A percentile compares a stretch with the other conserved stretches of the same genome.
These are phyloP conservation scores for Otolemur crassicaudatus DNA, from an alignment of 2,797 vertebrate species.

Conservation along the genomic window DNA sequence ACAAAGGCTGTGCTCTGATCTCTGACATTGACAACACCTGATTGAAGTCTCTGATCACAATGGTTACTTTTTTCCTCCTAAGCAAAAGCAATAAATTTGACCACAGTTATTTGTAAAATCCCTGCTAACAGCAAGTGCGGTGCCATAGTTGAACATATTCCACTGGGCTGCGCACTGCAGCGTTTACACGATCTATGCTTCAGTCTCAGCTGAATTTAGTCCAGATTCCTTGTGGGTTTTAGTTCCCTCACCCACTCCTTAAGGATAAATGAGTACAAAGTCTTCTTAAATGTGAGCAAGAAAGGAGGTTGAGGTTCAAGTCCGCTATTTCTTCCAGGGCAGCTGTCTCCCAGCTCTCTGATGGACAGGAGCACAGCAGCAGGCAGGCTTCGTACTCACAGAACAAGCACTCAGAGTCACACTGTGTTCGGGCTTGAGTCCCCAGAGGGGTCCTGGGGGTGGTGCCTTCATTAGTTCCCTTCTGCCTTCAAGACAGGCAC, in stretches of 20 bases:
- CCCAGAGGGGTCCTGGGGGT: not conserved
- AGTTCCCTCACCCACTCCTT: not conserved
- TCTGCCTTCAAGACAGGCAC: not conserved
- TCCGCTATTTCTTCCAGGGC: not conserved
- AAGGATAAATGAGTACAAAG: not conserved
- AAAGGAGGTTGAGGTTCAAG: not conserved
- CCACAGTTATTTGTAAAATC: not conserved
- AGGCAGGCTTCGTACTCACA: fast-evolving
- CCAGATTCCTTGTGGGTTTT: not conserved
- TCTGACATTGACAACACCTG: fast-evolving
- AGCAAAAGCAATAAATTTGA: not conserved
- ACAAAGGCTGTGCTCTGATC: not conserved
- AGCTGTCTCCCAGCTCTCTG: not conserved
- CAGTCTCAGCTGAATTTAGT: not conserved
- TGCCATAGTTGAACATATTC: not conserved
- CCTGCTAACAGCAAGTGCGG: not conserved
- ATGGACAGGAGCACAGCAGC: not conserved
- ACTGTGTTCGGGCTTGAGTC: not conserved
- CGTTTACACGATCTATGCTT: not conserved
- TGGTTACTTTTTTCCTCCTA: not conserved
- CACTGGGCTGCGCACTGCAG: not conserved
- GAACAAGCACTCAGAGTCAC: not conserved
- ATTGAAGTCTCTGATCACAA: not conserved
- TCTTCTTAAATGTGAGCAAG: not conserved
- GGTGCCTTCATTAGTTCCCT: not conserved